These are phyloP conservation scores for Rhizomys pruinosus DNA, from an alignment of 2,113 vertebrate genomes.

Conservation along the genomic window DNA sequence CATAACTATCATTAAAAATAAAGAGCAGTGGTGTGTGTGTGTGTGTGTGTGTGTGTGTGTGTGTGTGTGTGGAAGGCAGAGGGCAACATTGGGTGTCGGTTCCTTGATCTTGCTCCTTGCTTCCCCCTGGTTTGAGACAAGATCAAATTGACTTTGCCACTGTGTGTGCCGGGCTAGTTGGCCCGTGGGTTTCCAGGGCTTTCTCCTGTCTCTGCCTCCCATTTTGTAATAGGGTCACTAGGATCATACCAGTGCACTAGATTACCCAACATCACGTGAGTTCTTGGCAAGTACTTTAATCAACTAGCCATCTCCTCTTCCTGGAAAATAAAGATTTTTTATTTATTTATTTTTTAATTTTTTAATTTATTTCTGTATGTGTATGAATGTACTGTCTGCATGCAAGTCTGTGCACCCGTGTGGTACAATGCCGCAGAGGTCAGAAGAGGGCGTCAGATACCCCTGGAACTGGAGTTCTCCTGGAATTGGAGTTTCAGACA, in stretches of 20 bases:
- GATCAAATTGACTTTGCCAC: not conserved
- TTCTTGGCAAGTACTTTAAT: not conserved
- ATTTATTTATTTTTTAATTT: no score
- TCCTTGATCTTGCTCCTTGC: not conserved
- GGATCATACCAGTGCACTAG: not conserved
- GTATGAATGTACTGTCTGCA: no score
- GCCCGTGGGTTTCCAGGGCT: not conserved
- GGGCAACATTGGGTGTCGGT: not conserved
- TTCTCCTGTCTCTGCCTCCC: not conserved
- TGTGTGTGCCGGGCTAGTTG: not conserved
- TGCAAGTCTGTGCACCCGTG: no score
- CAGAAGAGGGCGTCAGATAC: no score
- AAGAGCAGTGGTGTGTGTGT: not conserved
- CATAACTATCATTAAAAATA: not conserved
- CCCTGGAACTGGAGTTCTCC: no score
- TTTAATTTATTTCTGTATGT: no score
- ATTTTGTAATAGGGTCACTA: not conserved
- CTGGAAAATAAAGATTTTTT: constrained; percentile 3
- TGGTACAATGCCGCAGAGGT: no score
- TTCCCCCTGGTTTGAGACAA: not conserved
- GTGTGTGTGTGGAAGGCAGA: not conserved
- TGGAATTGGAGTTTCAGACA: no score
- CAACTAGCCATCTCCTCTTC: not conserved
- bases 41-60: not conserved
- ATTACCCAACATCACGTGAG: not conserved